A percentile compares a stretch with the other conserved stretches of the same genome.
These are phyloP conservation scores for Hydropsyche betteni DNA, from an alignment of 2,888 invertebrate genomes.

Conservation along the genomic window DNA sequence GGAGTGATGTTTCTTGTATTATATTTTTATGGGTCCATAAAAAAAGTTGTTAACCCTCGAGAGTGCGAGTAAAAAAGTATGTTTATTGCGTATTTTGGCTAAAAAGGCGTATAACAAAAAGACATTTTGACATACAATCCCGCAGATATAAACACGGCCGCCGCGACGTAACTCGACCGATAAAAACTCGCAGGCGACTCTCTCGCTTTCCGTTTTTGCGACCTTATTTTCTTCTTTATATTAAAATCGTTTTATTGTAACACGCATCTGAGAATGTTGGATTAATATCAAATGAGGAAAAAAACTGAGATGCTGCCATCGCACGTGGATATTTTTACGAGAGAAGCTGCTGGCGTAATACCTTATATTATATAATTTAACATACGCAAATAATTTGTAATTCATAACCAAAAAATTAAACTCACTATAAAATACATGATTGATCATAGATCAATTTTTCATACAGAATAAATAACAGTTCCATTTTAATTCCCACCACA, in stretches of 20 bases:
- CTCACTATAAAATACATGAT: too few relatives aligned
- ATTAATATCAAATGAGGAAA: too few relatives aligned
- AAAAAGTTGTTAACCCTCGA: slow-evolving; percentile 49
- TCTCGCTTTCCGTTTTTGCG: slow-evolving; percentile 1
- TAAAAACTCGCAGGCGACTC: slow-evolving; percentile 26
- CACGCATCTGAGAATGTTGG: too few relatives aligned
- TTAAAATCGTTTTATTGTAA: slow-evolving; percentile 4
- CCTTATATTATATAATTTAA: too few relatives aligned
- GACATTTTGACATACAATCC: slow-evolving; percentile 48
- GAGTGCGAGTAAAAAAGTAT: slow-evolving; percentile 48
- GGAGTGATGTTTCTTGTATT: slow-evolving; percentile 50
- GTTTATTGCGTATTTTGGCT: slow-evolving; percentile 49
- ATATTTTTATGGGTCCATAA: slow-evolving; percentile 49
- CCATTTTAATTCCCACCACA: too few relatives aligned
- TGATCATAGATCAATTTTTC: too few relatives aligned
- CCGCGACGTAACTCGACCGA: slow-evolving; percentile 23
- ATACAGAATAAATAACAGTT: too few relatives aligned
- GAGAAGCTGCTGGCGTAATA: too few relatives aligned
- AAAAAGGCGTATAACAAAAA: slow-evolving; percentile 48
- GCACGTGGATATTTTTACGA: too few relatives aligned
- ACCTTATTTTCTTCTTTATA: background rate
- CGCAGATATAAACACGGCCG: slow-evolving; percentile 24
- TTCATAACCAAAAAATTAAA: too few relatives aligned
- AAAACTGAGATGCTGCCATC: too few relatives aligned
- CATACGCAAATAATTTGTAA: too few relatives aligned